A percentile compares a stretch with the other conserved stretches of the same genome.
Evolutionary conservation across 1,140 invertebrate species (phyloP).

Genomic region (Dendroctonus ponderosae): DNA sequence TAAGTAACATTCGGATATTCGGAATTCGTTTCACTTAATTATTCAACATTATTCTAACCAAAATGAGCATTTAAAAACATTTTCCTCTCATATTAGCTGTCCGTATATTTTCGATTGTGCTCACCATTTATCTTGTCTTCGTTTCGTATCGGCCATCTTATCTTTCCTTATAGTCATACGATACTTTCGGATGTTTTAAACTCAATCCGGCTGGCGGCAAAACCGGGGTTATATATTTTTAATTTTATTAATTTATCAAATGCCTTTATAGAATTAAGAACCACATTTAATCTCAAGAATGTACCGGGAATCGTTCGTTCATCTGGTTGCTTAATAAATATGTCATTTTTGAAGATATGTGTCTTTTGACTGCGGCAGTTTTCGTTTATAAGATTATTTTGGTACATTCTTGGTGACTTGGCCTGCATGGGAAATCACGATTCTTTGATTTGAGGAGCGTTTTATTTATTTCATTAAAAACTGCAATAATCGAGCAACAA

Average conservation of each 20-base stretch:
- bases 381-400: not conserved
- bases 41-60: no score
- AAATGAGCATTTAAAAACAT: no score
- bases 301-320: constrained; percentile 2
- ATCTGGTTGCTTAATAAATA: constrained; percentile 15
- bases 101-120: not conserved
- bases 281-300: constrained; percentile 22
- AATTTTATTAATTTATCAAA: constrained; percentile 24
- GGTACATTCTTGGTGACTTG: no score
- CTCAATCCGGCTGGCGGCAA: constrained; percentile 16
- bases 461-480: no score
- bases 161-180: constrained; percentile 13
- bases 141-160: constrained; percentile 6
- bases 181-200: constrained; percentile 17
- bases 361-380: constrained; percentile 13
- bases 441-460: no score
- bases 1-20: no score
- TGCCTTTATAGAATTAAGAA: constrained; percentile 16
- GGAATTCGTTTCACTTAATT: no score
- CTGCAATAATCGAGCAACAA: no score
- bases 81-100: not conserved
- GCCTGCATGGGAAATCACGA: no score
- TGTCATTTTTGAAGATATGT: constrained; percentile 21
- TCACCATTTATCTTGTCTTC: not conserved
- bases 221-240: constrained; percentile 10